A percentile compares a stretch with the other conserved stretches of the same genome.
Conservation (phyloP, 53 echinoderm and acorn worm species). For the Temnopleurus reevesii region DNA sequence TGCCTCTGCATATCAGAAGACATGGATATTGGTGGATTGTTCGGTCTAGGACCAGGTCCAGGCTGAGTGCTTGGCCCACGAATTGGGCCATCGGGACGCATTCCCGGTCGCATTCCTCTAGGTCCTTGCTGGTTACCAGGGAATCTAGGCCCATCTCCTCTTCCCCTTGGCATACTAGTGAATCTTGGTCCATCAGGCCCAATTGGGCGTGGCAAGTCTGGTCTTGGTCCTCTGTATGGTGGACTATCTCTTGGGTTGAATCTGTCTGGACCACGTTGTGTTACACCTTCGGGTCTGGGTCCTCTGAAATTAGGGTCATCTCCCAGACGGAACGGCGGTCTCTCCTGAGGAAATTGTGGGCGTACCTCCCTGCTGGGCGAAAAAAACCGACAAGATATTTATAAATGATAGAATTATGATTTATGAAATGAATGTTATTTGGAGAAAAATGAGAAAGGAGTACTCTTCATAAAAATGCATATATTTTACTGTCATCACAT, state of each 20-base stretch:
- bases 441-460: not conserved
- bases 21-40: conserved; percentile 32
- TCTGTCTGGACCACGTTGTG: conserved; percentile 1
- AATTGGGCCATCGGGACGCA: conserved; percentile 1
- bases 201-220: not conserved
- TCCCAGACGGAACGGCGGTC: not conserved
- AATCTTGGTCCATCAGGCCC: conserved; percentile 30
- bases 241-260: conserved; percentile 12
- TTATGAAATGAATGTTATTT: not conserved
- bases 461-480: not conserved
- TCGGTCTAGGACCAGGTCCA: not conserved
- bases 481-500: not conserved
- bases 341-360: not conserved
- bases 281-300: conserved; percentile 1
- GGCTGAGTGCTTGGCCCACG: not conserved
- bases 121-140: not conserved
- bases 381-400: not conserved
- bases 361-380: not conserved
- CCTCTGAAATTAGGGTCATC: conserved; percentile 16
- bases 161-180: not conserved
- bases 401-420: too few species aligned
- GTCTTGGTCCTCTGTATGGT: conserved; percentile 27
- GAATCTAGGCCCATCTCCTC: not conserved
- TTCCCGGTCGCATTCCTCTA: not conserved
- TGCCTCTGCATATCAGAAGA: conserved; percentile 23